Evolutionary conservation across 2,113 vertebrate species (phyloP).

Genomic region (Chlorodrepanis virens): DNA sequence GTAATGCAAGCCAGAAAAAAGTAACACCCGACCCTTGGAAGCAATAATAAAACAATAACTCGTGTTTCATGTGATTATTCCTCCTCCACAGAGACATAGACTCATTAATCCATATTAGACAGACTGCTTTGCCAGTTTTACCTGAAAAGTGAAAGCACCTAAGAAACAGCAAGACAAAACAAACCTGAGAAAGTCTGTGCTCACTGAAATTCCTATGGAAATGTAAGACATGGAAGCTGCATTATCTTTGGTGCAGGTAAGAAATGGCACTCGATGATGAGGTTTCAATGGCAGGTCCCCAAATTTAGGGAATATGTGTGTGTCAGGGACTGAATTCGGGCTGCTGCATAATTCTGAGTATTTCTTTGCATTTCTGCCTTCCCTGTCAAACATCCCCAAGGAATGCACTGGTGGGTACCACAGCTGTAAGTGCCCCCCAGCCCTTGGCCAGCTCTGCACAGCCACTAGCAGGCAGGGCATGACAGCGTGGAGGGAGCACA

Average conservation of each 20-base stretch:
- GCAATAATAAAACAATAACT: not conserved
- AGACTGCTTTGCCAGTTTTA: not conserved
- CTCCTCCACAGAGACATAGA: not conserved
- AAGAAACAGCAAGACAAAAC: not conserved
- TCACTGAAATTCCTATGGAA: not conserved
- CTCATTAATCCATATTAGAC: not conserved
- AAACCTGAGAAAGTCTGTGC: not conserved
- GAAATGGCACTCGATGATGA: rapidly evolving
- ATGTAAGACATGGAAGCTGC: not conserved
- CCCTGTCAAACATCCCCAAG: not conserved
- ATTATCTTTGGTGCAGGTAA: not conserved
- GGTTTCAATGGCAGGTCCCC: not conserved
- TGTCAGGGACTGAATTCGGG: not conserved
- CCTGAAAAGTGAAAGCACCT: not conserved
- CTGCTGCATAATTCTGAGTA: not conserved
- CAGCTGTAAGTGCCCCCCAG: not conserved
- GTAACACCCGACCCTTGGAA: not conserved
- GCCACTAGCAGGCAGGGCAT: not conserved
- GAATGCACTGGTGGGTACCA: not conserved
- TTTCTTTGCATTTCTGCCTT: not conserved
- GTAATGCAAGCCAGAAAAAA: not conserved
- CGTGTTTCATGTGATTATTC: not conserved
- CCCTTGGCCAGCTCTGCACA: rapidly evolving
- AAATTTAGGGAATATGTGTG: not conserved
- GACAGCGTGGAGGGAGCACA: rapidly evolving